phyloP scores from a whole-genome alignment of 2,888 invertebrate species.

The Andrena bicolor region DNA sequence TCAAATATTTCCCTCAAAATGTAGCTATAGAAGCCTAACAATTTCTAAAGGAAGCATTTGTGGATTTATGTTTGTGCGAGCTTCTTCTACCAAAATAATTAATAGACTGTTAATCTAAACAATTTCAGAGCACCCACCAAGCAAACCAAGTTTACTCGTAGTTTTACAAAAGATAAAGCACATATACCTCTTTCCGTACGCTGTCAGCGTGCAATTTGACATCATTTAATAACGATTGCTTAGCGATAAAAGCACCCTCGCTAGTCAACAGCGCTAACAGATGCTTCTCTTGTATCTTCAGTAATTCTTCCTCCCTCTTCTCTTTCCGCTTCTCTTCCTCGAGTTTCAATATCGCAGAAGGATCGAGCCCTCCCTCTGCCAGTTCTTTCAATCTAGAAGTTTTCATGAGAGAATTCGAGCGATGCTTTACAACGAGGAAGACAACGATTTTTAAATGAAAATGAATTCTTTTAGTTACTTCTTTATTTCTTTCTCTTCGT shows the following conservation, averaged over 20 bases:
- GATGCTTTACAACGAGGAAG: background rate
- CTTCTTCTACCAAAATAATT: too few species aligned
- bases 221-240: conserved; percentile 47
- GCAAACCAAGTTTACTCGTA: background rate
- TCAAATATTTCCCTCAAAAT: too few species aligned
- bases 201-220: conserved; percentile 39
- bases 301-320: conserved; percentile 43
- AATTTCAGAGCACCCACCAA: background rate
- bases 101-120: too few species aligned
- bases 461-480: conserved; percentile 43
- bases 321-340: conserved; percentile 44
- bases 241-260: conserved; percentile 56
- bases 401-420: background rate
- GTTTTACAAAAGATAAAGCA: background rate
- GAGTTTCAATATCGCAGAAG: conserved; percentile 37
- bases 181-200: conserved; percentile 57
- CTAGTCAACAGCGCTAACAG: conserved; percentile 41
- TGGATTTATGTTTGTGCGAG: too few species aligned
- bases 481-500: conserved; percentile 64
- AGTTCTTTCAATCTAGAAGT: conserved; percentile 49
- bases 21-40: too few species aligned
- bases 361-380: conserved; percentile 41
- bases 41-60: too few species aligned
- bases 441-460: background rate
- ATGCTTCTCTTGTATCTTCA: conserved; percentile 57